phyloP scores from a whole-genome alignment of 2,113 vertebrate species.

The Bungarus multicinctus region DNA sequence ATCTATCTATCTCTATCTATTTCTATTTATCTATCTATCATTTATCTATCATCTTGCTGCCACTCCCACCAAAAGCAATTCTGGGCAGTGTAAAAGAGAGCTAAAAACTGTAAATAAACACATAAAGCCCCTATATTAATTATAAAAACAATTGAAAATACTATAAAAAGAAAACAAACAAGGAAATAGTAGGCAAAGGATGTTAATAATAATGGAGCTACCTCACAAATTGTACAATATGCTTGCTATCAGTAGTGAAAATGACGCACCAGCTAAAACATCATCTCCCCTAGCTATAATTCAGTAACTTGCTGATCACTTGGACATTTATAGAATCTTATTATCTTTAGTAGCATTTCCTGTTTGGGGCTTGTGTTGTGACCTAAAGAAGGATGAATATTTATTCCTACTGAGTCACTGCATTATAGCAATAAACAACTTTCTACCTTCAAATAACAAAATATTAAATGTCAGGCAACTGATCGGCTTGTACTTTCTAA shows the following conservation, averaged over 20 bases:
- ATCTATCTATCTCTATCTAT: no score
- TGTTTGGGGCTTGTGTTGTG: not conserved
- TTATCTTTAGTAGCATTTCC: not conserved
- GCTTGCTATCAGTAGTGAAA: not conserved
- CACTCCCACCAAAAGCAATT: not conserved
- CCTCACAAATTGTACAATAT: not conserved
- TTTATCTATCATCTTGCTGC: not conserved
- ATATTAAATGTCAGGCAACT: not conserved
- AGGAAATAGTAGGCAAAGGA: not conserved
- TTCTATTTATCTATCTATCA: no score
- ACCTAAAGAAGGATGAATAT: not conserved
- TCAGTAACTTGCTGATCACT: not conserved
- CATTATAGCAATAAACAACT: not conserved
- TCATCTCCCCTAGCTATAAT: not conserved
- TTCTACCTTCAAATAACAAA: not conserved
- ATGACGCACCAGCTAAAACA: not conserved
- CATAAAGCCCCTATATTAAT: not conserved
- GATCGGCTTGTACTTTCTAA: not conserved
- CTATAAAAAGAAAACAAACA: not conserved
- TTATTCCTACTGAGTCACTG: not conserved
- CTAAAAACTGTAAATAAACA: not conserved
- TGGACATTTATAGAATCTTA: not conserved
- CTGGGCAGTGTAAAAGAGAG: not conserved
- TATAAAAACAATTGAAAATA: not conserved
- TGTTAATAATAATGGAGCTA: not conserved